Conservation (phyloP, 2,888 invertebrate species). For the Drosophila yooni region DNA sequence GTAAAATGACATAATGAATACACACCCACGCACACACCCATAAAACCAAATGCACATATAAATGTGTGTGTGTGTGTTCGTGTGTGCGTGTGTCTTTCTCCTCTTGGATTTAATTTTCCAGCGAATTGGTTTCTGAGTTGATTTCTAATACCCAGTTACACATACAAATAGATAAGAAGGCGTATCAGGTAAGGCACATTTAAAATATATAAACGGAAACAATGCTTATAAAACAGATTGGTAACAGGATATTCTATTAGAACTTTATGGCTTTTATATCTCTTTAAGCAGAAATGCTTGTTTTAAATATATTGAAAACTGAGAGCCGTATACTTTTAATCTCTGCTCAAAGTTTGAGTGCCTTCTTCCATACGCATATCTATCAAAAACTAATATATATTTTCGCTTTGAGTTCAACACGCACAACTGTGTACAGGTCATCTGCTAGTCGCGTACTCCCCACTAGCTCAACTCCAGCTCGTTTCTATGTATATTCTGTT, state of each 20-base stretch:
- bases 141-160: conserved; percentile 30
- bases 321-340: too few relatives aligned
- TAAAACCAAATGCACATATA: neutral
- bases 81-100: neutral
- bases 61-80: neutral
- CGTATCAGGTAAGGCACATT: neutral
- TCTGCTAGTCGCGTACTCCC: neutral
- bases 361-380: neutral
- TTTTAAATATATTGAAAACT: too few relatives aligned
- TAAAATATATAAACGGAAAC: neutral
- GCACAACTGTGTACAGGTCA: neutral
- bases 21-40: neutral
- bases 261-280: neutral
- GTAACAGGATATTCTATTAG: neutral
- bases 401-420: neutral
- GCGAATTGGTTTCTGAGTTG: conserved; percentile 42
- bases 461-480: neutral
- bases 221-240: neutral
- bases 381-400: neutral
- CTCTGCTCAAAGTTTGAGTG: neutral
- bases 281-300: too few relatives aligned
- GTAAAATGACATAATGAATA: conserved; percentile 46
- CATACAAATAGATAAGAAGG: neutral
- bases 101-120: conserved; percentile 69
- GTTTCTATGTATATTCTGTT: conserved; percentile 37